Conservation (phyloP, 2,113 vertebrate species). For the Accipiter cooperii region DNA sequence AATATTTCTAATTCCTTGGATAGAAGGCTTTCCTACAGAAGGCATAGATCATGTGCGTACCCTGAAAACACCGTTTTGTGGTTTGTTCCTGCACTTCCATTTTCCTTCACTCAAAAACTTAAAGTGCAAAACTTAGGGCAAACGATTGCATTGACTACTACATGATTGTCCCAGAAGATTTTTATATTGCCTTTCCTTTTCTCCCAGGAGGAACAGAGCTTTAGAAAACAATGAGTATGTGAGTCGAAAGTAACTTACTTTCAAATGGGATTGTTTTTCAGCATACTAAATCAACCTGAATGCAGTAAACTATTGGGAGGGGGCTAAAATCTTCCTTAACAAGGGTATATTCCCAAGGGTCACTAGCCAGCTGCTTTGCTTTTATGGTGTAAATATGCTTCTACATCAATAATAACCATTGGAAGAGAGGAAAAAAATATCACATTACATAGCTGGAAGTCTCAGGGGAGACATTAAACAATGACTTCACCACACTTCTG, state of each 20-base stretch:
- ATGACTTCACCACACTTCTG: slow-evolving; percentile 44
- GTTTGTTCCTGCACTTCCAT: background rate
- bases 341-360: slow-evolving; percentile 46
- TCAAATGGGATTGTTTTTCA: slow-evolving; percentile 35
- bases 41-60: background rate
- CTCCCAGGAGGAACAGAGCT: slow-evolving; percentile 21
- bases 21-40: background rate
- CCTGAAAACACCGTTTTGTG: background rate
- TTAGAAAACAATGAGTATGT: slow-evolving; percentile 34
- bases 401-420: slow-evolving; percentile 3
- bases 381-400: slow-evolving; percentile 22
- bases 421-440: background rate
- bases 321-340: background rate
- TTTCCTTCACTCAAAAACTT: background rate
- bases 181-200: slow-evolving; percentile 4
- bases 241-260: slow-evolving; percentile 19
- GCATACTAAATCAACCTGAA: slow-evolving; percentile 52
- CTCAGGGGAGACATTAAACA: slow-evolving; percentile 7
- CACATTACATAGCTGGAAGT: slow-evolving; percentile 35
- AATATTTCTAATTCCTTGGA: background rate
- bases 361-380: slow-evolving; percentile 57
- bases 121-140: background rate
- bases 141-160: background rate
- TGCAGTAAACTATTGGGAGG: slow-evolving; percentile 43
- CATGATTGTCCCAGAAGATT: slow-evolving; percentile 24